A percentile compares a stretch with the other conserved stretches of the same genome.
Conservation (phyloP, 2,888 invertebrate species). For the Tetragonula carbonaria region DNA sequence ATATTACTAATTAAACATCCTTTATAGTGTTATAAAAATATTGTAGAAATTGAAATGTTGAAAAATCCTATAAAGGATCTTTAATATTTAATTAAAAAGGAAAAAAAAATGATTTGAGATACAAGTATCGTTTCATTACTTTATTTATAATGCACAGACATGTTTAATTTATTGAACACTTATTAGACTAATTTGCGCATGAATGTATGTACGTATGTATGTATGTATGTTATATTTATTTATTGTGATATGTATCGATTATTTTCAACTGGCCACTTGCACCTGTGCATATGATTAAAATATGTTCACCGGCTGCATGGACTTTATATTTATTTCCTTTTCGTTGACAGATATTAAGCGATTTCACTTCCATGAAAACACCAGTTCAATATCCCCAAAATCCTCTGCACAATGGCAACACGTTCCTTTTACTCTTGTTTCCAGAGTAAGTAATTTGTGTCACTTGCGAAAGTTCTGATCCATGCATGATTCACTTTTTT, state of each 20-base stretch:
- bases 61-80: conserved; percentile 10
- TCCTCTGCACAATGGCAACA: conserved; percentile 51
- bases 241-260: conserved; percentile 54
- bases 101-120: not conserved
- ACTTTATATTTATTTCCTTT: conserved; percentile 53
- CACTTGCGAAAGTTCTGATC: conserved; percentile 25
- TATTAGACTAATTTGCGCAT: conserved; percentile 47
- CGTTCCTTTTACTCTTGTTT: conserved; percentile 44
- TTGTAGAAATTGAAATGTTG: conserved; percentile 2
- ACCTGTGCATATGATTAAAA: conserved; percentile 52
- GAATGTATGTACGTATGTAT: not conserved
- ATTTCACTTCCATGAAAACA: conserved; percentile 46
- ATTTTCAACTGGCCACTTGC: conserved; percentile 42
- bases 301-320: conserved; percentile 43
- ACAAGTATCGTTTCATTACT: conserved; percentile 1
- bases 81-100: not conserved
- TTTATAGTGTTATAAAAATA: conserved; percentile 12
- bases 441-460: conserved; percentile 49
- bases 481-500: conserved; percentile 27
- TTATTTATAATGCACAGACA: conserved; percentile 38
- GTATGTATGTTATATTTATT: conserved; percentile 50
- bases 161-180: conserved; percentile 25
- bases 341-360: conserved; percentile 56
- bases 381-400: conserved; percentile 52
- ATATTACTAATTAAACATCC: conserved; percentile 5